phyloP scores from a whole-genome alignment of 2,888 invertebrate genomes.

The Drosophila austrosaltans region DNA sequence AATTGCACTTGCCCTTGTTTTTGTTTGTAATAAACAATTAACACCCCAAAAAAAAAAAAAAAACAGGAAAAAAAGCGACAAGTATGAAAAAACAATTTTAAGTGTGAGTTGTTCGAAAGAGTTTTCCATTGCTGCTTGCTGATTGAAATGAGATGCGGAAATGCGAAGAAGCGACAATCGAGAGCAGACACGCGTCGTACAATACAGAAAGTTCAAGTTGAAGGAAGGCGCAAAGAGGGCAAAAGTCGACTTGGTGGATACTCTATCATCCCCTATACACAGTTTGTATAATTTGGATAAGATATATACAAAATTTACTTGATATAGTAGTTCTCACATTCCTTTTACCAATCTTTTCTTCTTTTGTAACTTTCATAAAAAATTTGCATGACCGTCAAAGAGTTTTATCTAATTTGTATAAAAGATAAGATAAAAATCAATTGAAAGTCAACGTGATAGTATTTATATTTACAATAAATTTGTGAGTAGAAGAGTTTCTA shows the following conservation, averaged over 20 bases:
- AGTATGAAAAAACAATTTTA: not conserved
- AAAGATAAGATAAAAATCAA: not conserved
- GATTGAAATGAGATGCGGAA: not conserved
- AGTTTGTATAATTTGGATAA: too few relatives aligned
- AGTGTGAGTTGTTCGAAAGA: not conserved
- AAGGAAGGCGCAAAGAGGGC: not conserved
- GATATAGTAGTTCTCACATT: too few relatives aligned
- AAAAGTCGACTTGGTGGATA: not conserved
- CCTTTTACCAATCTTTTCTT: too few relatives aligned
- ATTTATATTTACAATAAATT: not conserved
- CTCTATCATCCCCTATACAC: too few relatives aligned
- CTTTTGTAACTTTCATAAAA: too few relatives aligned
- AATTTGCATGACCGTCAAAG: not conserved
- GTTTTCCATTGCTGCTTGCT: not conserved
- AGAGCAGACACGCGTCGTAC: not conserved
- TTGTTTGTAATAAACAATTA: conserved; percentile 18
- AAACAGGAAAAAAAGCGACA: not conserved
- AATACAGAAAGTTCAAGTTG: not conserved
- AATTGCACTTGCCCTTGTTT: conserved; percentile 14
- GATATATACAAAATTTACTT: too few relatives aligned
- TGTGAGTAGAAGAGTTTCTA: too few relatives aligned
- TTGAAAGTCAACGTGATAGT: not conserved
- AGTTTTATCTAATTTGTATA: not conserved
- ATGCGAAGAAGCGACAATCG: not conserved
- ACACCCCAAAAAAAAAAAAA: not conserved